Conservation (phyloP, 2,797 vertebrate species). For the Aplochiton taeniatus region DNA sequence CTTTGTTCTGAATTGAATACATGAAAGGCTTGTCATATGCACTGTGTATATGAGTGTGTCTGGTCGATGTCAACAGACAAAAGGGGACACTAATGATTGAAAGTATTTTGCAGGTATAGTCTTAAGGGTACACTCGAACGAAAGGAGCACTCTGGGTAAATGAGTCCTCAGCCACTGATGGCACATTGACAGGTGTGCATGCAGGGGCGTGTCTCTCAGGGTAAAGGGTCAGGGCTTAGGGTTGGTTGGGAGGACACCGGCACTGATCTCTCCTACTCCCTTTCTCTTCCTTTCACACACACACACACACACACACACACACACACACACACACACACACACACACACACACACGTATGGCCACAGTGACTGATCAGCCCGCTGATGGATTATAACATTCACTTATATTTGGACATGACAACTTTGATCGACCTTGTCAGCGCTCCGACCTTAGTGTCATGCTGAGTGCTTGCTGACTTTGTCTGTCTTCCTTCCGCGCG, state of each 20-base stretch:
- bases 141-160: constrained; percentile 13
- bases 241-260: constrained; percentile 13
- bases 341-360: constrained; percentile 12
- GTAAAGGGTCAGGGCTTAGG: constrained; percentile 10
- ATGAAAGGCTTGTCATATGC: neutral
- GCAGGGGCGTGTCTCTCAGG: constrained; percentile 12
- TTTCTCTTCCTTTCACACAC: neutral
- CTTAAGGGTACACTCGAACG: too few relatives aligned
- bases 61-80: constrained; percentile 25
- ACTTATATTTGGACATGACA: constrained; percentile 56
- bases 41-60: too few relatives aligned
- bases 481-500: constrained; percentile 16
- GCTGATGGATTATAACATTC: constrained; percentile 53
- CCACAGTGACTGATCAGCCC: constrained; percentile 47
- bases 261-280: neutral
- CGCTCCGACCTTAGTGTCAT: constrained; percentile 44
- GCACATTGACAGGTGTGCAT: constrained; percentile 12
- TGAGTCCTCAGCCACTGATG: neutral
- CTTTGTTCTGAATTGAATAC: neutral
- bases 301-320: neutral
- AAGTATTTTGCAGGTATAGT: too few relatives aligned
- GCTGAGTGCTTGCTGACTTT: constrained; percentile 44
- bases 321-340: too few relatives aligned
- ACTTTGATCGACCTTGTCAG: constrained; percentile 56
- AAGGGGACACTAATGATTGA: too few relatives aligned